A percentile compares a stretch with the other conserved stretches of the same genome.
Evolutionary conservation across 30 jellyfish, hydroid and myxozoan species (phyloP).

Genomic region (Pseudorhiza aurosa): DNA sequence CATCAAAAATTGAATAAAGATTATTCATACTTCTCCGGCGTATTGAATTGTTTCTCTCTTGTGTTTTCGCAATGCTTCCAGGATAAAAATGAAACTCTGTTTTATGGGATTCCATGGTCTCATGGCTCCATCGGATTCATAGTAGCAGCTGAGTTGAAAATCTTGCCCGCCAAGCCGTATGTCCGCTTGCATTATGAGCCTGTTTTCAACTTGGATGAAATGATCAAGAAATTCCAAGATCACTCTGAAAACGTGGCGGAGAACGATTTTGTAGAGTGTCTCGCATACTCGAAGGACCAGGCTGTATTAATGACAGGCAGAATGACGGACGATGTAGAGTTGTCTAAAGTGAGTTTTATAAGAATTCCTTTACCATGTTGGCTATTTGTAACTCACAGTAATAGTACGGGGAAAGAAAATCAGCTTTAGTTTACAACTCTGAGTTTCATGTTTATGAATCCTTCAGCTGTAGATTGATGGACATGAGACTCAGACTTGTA

Average conservation of each 20-base stretch:
- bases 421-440: no score
- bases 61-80: slow-evolving; percentile 3
- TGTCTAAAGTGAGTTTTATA: slow-evolving; percentile 3
- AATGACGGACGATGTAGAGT: slow-evolving; percentile 26
- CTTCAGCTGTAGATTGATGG: no score
- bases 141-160: slow-evolving; percentile 64
- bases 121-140: slow-evolving; percentile 69
- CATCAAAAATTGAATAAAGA: not conserved
- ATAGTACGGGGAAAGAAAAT: no score
- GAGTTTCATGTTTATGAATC: no score
- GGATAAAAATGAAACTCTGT: slow-evolving; percentile 46
- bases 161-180: slow-evolving; percentile 61
- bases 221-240: slow-evolving; percentile 6
- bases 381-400: no score
- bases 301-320: slow-evolving; percentile 58
- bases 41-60: not conserved
- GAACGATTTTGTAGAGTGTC: slow-evolving; percentile 68
- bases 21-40: no score
- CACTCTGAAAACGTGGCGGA: slow-evolving; percentile 1
- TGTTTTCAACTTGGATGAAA: slow-evolving; percentile 10
- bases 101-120: slow-evolving; percentile 74
- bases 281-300: slow-evolving; percentile 40
- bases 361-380: no score
- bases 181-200: slow-evolving; percentile 48
- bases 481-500: no score